Percentiles rank a stretch among this genome's conserved stretches.
Conservation (phyloP, 2,888 invertebrate species). For the Acronicta leporina region DNA sequence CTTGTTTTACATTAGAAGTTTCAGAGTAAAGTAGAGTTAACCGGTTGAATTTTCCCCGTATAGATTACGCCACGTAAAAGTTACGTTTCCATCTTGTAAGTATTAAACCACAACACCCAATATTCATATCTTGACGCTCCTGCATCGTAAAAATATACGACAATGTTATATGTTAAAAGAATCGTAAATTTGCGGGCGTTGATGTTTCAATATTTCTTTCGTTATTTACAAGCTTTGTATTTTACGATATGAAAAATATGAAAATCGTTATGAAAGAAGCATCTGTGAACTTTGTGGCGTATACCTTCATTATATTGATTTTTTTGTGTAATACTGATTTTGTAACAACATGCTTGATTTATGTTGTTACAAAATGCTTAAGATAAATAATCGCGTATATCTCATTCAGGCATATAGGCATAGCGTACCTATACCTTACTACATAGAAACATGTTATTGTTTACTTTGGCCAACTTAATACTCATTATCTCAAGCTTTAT, state of each 20-base stretch:
- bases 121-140: slow-evolving; percentile 62
- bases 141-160: slow-evolving; percentile 69
- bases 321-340: too few relatives aligned
- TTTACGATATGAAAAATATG: slow-evolving; percentile 44
- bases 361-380: too few relatives aligned
- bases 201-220: slow-evolving; percentile 61
- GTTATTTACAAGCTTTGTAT: slow-evolving; percentile 48
- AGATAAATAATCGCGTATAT: too few relatives aligned
- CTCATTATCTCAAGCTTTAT: too few relatives aligned
- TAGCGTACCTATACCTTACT: too few relatives aligned
- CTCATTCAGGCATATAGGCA: too few relatives aligned
- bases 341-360: too few relatives aligned
- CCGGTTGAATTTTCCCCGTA: slow-evolving; percentile 22
- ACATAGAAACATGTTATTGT: too few relatives aligned
- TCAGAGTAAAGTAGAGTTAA: slow-evolving; percentile 10
- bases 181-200: slow-evolving; percentile 61
- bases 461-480: too few relatives aligned
- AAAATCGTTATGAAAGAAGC: slow-evolving; percentile 37
- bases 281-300: background rate
- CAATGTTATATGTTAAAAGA: slow-evolving; percentile 62
- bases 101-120: slow-evolving; percentile 60
- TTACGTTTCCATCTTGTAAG: slow-evolving; percentile 64
- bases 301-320: slow-evolving; percentile 6
- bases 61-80: slow-evolving; percentile 40
- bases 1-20: slow-evolving; percentile 33